Conservation (phyloP, 2,113 vertebrate genomes). For the Campylomormyrus numenius region DNA sequence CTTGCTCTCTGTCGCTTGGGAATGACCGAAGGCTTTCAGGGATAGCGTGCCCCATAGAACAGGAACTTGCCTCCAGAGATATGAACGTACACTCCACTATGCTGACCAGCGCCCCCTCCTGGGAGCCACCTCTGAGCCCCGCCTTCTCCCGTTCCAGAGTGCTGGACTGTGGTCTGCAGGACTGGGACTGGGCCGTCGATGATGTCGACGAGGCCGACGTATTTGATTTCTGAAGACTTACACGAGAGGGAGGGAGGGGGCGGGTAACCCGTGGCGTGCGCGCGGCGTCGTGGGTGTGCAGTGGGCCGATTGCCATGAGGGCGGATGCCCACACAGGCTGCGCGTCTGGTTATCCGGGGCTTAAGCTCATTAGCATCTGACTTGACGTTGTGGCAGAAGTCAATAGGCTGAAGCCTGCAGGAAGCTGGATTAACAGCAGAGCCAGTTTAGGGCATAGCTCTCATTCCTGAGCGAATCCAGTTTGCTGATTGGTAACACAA, state of each 20-base stretch:
- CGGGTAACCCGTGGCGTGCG: slow-evolving; percentile 33
- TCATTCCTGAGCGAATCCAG: neutral
- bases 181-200: slow-evolving; percentile 94
- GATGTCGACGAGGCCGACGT: slow-evolving; percentile 84
- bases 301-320: slow-evolving; percentile 24
- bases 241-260: slow-evolving; percentile 45
- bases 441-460: neutral
- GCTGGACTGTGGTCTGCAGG: slow-evolving; percentile 83
- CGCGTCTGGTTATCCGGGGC: neutral
- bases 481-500: neutral
- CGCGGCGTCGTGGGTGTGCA: slow-evolving; percentile 34
- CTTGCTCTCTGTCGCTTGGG: neutral
- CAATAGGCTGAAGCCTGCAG: neutral
- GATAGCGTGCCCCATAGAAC: neutral
- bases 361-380: slow-evolving; percentile 2
- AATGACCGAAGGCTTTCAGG: neutral
- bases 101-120: neutral
- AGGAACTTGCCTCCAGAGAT: neutral
- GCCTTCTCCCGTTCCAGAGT: slow-evolving; percentile 80
- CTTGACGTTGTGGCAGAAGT: neutral
- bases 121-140: slow-evolving; percentile 43
- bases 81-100: neutral
- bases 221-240: slow-evolving; percentile 88
- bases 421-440: neutral
- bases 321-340: neutral